Base-by-base conservation (phyloP, 2,113 vertebrate species). In the Pseudorasbora parva region DNA sequence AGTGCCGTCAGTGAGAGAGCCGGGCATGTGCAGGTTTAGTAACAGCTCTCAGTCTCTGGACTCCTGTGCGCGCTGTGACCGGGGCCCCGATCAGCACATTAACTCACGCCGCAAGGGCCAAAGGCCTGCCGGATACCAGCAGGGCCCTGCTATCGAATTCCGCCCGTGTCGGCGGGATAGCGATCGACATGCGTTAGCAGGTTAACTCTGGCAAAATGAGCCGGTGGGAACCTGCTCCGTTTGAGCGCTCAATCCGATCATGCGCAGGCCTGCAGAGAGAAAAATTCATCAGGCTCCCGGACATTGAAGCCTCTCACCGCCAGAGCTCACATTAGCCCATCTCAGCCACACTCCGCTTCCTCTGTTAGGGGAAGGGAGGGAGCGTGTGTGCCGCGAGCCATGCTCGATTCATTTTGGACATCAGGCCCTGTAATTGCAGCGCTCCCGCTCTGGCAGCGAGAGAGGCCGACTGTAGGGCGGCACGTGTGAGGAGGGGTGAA, bases 361-460 rank as follows among this genome's bases (percentile, higher is more conserved):
- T 27, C 51, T 6, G 27, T 72, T 47, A 17, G 94, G 95, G 93
- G 93, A 90, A 92, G 94, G 91, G 74, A 72, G 57, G 30, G 71
- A 71, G 76, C 0, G 60, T 17, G 94, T 95, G 94, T 93, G 96
- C 95, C 93, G 94, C 94, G 93, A 93, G 95, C 95, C 93, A 91
- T 92, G 93, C 93, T 94, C 93, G 91, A 92, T 96, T 96, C 95
- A 97, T 98, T 97, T 97, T 93, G 95, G 92, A 94, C 85, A 7
- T 23, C 91, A 96, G 87, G 94, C 94, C 95, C 94, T 94, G 94
- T 98, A 97, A 98, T 97, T 97, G 95, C 95, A 92, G 95, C 95
- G 93, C 92, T 49, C 85, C 80, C 86, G 87, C 95, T 94, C 95
- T 95, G 94, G 86, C 43, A 17, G 82, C 33, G 71, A 84, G 78